phyloP scores from a whole-genome alignment of 2,888 invertebrate species.

The Nomada flava region DNA sequence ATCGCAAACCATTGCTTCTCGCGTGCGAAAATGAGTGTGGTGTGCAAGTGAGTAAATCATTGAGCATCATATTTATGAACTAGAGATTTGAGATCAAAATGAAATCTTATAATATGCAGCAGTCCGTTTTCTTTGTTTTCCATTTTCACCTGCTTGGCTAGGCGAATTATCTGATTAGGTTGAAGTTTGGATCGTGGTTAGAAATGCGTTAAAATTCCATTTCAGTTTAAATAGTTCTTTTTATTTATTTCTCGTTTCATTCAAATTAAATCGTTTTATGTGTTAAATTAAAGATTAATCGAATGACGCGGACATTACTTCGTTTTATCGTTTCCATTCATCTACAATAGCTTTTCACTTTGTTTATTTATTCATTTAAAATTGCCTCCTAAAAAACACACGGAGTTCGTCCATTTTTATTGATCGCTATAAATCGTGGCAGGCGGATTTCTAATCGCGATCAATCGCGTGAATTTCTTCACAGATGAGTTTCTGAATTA shows the following conservation, averaged over 20 bases:
- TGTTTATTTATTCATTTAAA: background rate
- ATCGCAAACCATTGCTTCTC: slow-evolving; percentile 88
- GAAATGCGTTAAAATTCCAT: background rate
- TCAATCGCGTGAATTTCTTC: background rate
- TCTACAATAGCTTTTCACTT: slow-evolving; percentile 17
- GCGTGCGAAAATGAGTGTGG: slow-evolving; percentile 92
- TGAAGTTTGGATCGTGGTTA: slow-evolving; percentile 12
- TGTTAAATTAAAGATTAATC: slow-evolving; percentile 47
- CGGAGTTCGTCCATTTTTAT: background rate
- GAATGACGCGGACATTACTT: slow-evolving; percentile 30
- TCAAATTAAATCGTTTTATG: slow-evolving; percentile 29
- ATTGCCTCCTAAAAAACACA: background rate
- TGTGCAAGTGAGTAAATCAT: slow-evolving; percentile 86
- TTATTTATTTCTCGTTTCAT: slow-evolving; percentile 28
- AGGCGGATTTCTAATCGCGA: background rate
- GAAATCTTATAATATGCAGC: background rate
- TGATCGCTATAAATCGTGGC: background rate
- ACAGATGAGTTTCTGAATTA: background rate
- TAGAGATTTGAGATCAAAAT: background rate
- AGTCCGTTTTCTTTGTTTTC: background rate
- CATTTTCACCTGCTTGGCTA: background rate
- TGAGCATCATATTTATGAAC: background rate
- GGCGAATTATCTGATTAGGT: background rate
- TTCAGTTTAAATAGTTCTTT: slow-evolving; percentile 36
- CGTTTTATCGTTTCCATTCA: slow-evolving; percentile 23